Evolutionary conservation across 2,113 vertebrate genomes (phyloP).

Genomic region (Opisthocomus hoazin): DNA sequence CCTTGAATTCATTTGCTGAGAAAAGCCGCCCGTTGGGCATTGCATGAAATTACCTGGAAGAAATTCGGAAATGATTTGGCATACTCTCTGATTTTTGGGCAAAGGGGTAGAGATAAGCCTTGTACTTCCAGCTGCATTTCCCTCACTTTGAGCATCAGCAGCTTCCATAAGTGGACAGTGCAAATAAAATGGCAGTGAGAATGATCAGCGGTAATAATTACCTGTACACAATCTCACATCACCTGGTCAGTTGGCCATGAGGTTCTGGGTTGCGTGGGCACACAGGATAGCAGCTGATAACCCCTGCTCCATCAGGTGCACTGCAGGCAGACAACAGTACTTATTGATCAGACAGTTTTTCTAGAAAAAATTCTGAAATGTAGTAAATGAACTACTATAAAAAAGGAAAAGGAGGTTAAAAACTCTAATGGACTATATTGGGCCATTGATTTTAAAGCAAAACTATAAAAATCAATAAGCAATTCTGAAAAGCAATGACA

Average conservation of each 20-base stretch:
- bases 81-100: not conserved
- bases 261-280: not conserved
- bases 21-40: not conserved
- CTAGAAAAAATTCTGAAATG: not conserved
- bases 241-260: accelerated
- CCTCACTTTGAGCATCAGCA: not conserved
- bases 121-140: not conserved
- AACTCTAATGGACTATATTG: not conserved
- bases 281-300: not conserved
- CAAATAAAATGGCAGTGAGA: not conserved
- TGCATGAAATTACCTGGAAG: not conserved
- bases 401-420: not conserved
- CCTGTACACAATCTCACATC: not conserved
- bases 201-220: not conserved
- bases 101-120: not conserved
- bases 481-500: not conserved
- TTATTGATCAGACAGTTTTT: not conserved
- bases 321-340: not conserved
- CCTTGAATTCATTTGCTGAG: not conserved
- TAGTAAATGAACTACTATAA: not conserved
- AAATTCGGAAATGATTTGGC: not conserved
- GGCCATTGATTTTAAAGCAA: not conserved
- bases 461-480: not conserved
- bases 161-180: not conserved
- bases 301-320: not conserved